phyloP scores from a whole-genome alignment of 1,140 invertebrate species.

The Megalopta genalis region DNA sequence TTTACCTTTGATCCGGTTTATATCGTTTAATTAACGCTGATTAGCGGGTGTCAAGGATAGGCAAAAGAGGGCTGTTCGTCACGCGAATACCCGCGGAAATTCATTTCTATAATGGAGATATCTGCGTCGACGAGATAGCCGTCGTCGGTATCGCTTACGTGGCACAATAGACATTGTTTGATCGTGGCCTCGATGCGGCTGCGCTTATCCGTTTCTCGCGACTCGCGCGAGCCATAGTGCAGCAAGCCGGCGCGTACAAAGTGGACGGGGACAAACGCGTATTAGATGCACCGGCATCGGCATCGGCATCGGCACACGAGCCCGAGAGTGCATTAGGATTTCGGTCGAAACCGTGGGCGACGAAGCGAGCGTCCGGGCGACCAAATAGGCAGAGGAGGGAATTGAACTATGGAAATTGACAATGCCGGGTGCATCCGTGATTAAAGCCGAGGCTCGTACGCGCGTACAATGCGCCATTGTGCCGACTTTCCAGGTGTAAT shows the following conservation, averaged over 20 bases:
- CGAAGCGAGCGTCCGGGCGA: constrained; percentile 17
- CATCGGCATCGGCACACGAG: neutral
- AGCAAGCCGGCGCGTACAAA: constrained; percentile 1
- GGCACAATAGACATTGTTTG: constrained; percentile 51
- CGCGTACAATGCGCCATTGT: constrained; percentile 70
- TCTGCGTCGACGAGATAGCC: constrained; percentile 25
- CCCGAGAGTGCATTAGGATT: neutral
- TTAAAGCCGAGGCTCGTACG: constrained; percentile 67
- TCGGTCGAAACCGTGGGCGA: constrained; percentile 58
- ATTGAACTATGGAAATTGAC: constrained; percentile 73
- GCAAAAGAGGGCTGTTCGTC: neutral
- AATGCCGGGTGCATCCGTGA: constrained; percentile 72
- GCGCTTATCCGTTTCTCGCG: constrained; percentile 21
- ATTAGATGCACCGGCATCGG: constrained; percentile 40
- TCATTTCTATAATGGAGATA: constrained; percentile 39
- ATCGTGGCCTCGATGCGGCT: constrained; percentile 36
- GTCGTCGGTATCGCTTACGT: constrained; percentile 30
- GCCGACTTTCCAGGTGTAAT: constrained; percentile 64
- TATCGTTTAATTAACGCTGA: constrained; percentile 18
- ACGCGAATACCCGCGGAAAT: constrained; percentile 16
- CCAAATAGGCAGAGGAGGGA: constrained; percentile 22
- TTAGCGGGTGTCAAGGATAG: constrained; percentile 29
- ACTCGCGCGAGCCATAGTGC: too few relatives aligned
- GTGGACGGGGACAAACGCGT: constrained; percentile 30
- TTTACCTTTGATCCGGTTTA: neutral